phyloP scores from a whole-genome alignment of 2,888 invertebrate species.

The Dynastes maya region DNA sequence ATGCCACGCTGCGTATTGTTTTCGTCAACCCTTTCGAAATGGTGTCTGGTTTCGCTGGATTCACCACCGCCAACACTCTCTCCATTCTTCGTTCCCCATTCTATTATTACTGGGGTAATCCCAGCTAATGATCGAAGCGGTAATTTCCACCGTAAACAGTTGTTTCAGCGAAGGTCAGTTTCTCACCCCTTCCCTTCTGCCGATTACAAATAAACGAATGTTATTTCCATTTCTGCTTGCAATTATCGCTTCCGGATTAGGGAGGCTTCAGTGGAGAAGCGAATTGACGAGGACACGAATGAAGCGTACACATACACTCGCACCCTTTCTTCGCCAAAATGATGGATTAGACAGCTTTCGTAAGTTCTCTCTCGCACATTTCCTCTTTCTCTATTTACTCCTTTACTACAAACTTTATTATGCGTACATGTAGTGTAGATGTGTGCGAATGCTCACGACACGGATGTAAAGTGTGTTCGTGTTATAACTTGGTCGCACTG shows the following conservation, averaged over 20 bases:
- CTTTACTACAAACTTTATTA: slow-evolving; percentile 47
- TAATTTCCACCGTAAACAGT: slow-evolving; percentile 61
- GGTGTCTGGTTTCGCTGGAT: slow-evolving; percentile 58
- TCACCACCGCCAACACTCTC: slow-evolving; percentile 51
- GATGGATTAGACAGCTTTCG: slow-evolving; percentile 63
- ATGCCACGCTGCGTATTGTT: slow-evolving; percentile 53
- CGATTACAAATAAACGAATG: slow-evolving; percentile 66
- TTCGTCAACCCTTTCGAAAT: slow-evolving; percentile 58
- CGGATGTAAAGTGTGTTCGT: slow-evolving; percentile 46
- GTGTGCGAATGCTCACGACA: slow-evolving; percentile 43
- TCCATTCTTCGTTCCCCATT: slow-evolving; percentile 62
- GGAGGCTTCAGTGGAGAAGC: slow-evolving; percentile 53
- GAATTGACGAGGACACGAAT: slow-evolving; percentile 53
- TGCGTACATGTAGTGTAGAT: slow-evolving; percentile 40
- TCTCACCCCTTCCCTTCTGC: slow-evolving; percentile 58
- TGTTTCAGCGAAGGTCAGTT: slow-evolving; percentile 57
- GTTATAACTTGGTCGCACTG: slow-evolving; percentile 60
- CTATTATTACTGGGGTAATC: slow-evolving; percentile 63
- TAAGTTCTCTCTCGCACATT: slow-evolving; percentile 38
- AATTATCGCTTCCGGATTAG: slow-evolving; percentile 70
- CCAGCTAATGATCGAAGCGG: slow-evolving; percentile 63
- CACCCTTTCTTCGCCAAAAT: slow-evolving; percentile 64
- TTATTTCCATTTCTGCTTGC: slow-evolving; percentile 68
- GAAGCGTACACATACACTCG: slow-evolving; percentile 57
- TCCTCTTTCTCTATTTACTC: slow-evolving; percentile 43